Evolutionary conservation across 1,140 invertebrate species (phyloP).

Genomic region (Lerema accius): DNA sequence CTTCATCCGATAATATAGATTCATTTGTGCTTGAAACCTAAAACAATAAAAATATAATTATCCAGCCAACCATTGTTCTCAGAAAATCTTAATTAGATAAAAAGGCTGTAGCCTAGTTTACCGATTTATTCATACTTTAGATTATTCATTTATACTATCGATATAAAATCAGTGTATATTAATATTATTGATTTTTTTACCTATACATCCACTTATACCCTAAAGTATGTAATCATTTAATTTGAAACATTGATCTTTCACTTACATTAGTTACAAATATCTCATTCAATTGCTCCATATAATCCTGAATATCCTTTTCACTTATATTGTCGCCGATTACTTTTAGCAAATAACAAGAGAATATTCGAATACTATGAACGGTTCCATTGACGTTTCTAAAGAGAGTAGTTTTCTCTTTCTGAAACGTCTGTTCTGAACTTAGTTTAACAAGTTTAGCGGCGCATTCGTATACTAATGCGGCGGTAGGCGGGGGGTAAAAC

Average conservation of each 20-base stretch:
- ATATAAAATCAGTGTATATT: too few relatives aligned
- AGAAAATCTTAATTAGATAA: too few relatives aligned
- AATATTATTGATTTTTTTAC: too few relatives aligned
- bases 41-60: constrained; percentile 41
- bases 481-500: constrained; percentile 60
- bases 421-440: constrained; percentile 39
- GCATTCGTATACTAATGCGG: constrained; percentile 63
- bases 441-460: constrained; percentile 55
- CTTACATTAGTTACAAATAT: constrained; percentile 66
- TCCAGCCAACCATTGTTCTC: too few relatives aligned
- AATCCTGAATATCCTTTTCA: constrained; percentile 46
- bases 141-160: too few relatives aligned
- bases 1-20: constrained; percentile 66
- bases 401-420: constrained; percentile 46
- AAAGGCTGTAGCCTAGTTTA: too few relatives aligned
- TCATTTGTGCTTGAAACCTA: constrained; percentile 58
- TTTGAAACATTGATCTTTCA: too few relatives aligned
- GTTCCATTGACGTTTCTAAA: constrained; percentile 51
- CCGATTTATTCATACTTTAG: too few relatives aligned
- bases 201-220: too few relatives aligned
- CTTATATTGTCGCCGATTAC: constrained; percentile 37
- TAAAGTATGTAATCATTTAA: too few relatives aligned
- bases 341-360: constrained; percentile 65
- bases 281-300: constrained; percentile 45
- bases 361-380: constrained; percentile 63